Conservation (phyloP, 2,888 invertebrate genomes). For the Lamproptera curius region DNA sequence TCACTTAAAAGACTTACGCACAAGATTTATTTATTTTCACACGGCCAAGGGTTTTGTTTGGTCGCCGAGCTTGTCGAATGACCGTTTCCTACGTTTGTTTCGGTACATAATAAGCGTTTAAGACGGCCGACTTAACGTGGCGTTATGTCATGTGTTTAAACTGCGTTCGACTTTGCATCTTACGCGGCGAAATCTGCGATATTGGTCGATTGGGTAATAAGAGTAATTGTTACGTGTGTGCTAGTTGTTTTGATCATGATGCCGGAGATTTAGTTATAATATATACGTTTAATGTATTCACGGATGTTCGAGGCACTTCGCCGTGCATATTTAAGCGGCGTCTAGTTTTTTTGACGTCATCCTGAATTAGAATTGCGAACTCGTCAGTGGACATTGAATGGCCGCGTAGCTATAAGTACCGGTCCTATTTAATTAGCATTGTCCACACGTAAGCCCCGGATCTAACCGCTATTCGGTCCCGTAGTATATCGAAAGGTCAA, state of each 20-base stretch:
- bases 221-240: too few species aligned
- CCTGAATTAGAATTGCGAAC: slow-evolving; percentile 24
- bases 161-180: slow-evolving; percentile 37
- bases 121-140: too few species aligned
- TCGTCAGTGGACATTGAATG: slow-evolving; percentile 27
- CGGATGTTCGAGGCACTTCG: slow-evolving; percentile 3
- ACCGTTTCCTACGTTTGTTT: too few species aligned
- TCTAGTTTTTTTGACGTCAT: slow-evolving; percentile 21
- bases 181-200: slow-evolving; percentile 19
- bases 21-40: slow-evolving; percentile 19
- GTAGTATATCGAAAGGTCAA: slow-evolving; percentile 19
- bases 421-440: slow-evolving; percentile 29
- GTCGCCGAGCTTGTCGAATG: too few species aligned
- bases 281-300: background rate
- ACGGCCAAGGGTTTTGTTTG: slow-evolving; percentile 15
- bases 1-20: slow-evolving; percentile 15
- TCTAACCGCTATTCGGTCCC: slow-evolving; percentile 33
- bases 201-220: slow-evolving; percentile 25
- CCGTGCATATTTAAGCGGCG: slow-evolving; percentile 1
- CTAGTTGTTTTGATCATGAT: too few species aligned
- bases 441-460: slow-evolving; percentile 26
- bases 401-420: slow-evolving; percentile 29
- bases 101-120: too few species aligned
- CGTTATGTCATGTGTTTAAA: slow-evolving; percentile 32
- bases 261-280: background rate